These are phyloP conservation scores for Aspidiotus destructor DNA, from an alignment of 2,888 invertebrate genomes.

Conservation along the genomic window DNA sequence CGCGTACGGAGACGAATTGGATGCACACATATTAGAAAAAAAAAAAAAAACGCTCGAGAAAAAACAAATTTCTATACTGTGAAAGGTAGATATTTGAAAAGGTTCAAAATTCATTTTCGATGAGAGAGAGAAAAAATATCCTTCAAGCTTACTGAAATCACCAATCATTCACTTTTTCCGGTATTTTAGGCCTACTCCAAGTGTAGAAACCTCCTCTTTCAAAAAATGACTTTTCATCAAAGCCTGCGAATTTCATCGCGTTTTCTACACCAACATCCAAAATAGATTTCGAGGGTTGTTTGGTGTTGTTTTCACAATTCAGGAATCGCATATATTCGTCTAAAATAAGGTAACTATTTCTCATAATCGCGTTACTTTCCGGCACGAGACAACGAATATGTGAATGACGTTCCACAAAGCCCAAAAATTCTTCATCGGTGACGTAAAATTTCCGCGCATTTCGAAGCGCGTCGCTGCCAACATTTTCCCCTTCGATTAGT, in stretches of 20 bases:
- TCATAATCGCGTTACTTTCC: slow-evolving; percentile 46
- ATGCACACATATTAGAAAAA: no score
- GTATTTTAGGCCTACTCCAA: slow-evolving; percentile 42
- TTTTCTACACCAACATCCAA: slow-evolving; percentile 45
- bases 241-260: slow-evolving; percentile 45
- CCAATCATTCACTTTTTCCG: not conserved
- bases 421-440: slow-evolving; percentile 43
- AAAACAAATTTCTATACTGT: no score
- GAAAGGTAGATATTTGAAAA: no score
- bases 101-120: no score
- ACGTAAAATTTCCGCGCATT: slow-evolving; percentile 46
- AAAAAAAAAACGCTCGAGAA: no score
- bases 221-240: slow-evolving; percentile 47
- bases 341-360: slow-evolving; percentile 47
- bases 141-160: no score
- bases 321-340: slow-evolving; percentile 49
- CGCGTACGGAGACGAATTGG: no score
- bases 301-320: slow-evolving; percentile 44
- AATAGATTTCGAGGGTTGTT: slow-evolving; percentile 45
- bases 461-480: slow-evolving; percentile 43
- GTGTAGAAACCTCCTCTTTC: slow-evolving; percentile 47
- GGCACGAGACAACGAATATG: slow-evolving; percentile 44
- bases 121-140: no score
- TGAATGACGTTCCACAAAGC: slow-evolving; percentile 44
- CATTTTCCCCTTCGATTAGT: slow-evolving; percentile 47